Evolutionary conservation across 2,113 vertebrate species (phyloP).

Genomic region (Eurypyga helias): DNA sequence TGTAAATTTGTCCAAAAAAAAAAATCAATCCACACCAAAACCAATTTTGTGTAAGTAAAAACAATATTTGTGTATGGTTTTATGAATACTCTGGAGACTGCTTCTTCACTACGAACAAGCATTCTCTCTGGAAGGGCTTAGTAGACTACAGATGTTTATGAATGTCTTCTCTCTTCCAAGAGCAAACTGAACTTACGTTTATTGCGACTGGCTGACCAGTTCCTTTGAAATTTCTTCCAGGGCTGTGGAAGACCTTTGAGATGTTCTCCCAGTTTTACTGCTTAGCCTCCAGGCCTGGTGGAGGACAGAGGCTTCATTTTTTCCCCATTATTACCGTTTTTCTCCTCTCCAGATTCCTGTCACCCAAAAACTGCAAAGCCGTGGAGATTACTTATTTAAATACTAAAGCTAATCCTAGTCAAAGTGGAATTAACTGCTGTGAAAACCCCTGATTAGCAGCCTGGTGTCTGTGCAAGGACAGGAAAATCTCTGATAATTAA

Average conservation of each 20-base stretch:
- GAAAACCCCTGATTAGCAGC: conserved; percentile 49
- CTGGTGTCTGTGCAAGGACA: conserved; percentile 22
- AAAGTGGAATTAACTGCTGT: conserved; percentile 53
- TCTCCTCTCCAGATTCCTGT: not conserved
- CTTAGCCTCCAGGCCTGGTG: not conserved
- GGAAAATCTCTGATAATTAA: conserved; percentile 43
- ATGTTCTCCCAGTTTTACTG: not conserved
- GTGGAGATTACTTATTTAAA: conserved; percentile 43
- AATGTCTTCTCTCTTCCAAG: not conserved
- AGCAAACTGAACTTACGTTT: not conserved
- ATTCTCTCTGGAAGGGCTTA: not conserved
- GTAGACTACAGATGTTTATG: not conserved
- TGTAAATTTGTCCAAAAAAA: not conserved
- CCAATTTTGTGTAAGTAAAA: not conserved
- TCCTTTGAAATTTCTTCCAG: not conserved
- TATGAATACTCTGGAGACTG: not conserved
- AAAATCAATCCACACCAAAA: not conserved
- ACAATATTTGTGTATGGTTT: not conserved
- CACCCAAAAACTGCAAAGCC: not conserved
- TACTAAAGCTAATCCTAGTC: conserved; percentile 42
- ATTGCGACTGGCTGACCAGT: not conserved
- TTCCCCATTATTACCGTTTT: not conserved
- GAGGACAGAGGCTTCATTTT: not conserved
- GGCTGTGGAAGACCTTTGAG: not conserved
- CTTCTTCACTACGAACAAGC: not conserved